Evolutionary conservation across 1,140 invertebrate genomes (phyloP), one percentile per base, ranked within the genome.

Genomic region (Solenopsis fugax): DNA sequence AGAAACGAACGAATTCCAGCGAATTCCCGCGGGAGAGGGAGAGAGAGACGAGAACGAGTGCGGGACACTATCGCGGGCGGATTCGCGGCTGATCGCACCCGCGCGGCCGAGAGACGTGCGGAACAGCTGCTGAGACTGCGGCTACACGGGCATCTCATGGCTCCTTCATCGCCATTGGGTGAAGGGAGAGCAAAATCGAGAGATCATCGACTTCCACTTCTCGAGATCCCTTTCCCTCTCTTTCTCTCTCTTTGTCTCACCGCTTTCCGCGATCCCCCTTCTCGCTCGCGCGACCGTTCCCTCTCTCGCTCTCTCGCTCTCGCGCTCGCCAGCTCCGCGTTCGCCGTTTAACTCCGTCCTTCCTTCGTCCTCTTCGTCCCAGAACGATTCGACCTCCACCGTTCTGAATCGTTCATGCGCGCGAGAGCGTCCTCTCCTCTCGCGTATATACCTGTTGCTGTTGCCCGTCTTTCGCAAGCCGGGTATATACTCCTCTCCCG

Each of bases 151-250:
- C 88, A 92, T 92, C 92, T 87, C 88, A 67, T 24, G 65, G 87
- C 91, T 76, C 80, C 80, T 88, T 92, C 89, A 76, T 89, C 90
- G 90, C 87, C 87, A 91, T 93, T 90, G 77, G 88, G 91, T 89
- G 88, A 87, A 92, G 91, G 89, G 92, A 91, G 88, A 87, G 86
- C 87, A 84, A 90, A 92, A 91, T 91, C 90, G 90, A 93, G 92
- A 93, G 92, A 93, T 93, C 91, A 93, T 93, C 92, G 92, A 92
- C 89, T 88, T 88, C 89, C 86, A 90, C 90, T 92, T 75, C 88
- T 84, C 64, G 65, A 77, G 48, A 37, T 75, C 50, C 56, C 72
- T 87, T 71, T 77, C 78, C 76, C 85, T 87, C 86, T 87, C 71
- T 64, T 7, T 41, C 37, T 72, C 56, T 58, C 72, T 87, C 73